Evolutionary conservation across 1,140 invertebrate species (phyloP), one percentile per base, ranked within the genome.

Genomic region (Phenacoccus solenopsis): DNA sequence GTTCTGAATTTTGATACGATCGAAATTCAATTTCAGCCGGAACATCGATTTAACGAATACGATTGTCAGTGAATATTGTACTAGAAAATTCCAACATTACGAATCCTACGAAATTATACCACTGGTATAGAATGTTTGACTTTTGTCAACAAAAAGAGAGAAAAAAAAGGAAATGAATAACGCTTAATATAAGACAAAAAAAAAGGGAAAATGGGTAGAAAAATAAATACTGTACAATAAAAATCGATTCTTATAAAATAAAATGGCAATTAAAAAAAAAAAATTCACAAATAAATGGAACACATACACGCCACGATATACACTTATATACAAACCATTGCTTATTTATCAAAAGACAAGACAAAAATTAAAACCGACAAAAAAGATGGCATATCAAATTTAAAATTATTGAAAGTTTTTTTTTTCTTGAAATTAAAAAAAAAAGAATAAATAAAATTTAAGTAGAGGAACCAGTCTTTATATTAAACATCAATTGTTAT

Each of bases 401-500:
- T 64, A 25, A 25, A 24, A 24, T 59, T 64, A 9, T 64, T 64
- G 21, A 25, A 25, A 25, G 21, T 64, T 64, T 64, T 27, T 64
- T 64, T 64, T 64, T 38, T 38, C n/a, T 38, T 16, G 59, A 64
- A 64, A 24, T 64, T 24, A 24, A 64, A 64, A 27, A 64, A 59
- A 59, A 20, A 59, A 38, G n/a, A 38, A 38, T 10, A 59, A 64
- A 64, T 64, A 64, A 25, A 64, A 64, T 64, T 64, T 64, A 64
- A 64, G 59, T 64, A 64, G 59, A 64, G 59, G 59, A 64, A 64
- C 59, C 59, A 64, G 59, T 64, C 59, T 64, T 64, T 64, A 22
- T 64, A 49, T 9, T 49, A 25, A 64, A 64, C 59, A 64, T 5
- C 20, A 59, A 64, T 27, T 64, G 59, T 64, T 64, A 64, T 64